phyloP scores from a whole-genome alignment of 2,888 invertebrate genomes.

The Lasioglossum morio region DNA sequence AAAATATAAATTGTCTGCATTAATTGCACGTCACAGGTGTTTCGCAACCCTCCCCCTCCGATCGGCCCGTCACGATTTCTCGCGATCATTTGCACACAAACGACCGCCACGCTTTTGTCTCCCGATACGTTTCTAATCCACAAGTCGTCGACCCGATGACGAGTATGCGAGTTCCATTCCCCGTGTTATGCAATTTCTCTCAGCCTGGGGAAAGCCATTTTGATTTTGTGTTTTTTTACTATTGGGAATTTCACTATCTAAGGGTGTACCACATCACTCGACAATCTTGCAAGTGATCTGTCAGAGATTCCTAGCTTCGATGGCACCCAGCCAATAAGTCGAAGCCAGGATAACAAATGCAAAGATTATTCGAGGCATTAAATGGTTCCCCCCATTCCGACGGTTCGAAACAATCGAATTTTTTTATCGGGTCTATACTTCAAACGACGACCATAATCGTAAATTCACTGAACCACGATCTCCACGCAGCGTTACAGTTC shows the following conservation, averaged over 20 bases:
- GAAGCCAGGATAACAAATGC: conserved; percentile 33
- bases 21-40: not conserved
- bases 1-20: not conserved
- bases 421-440: not conserved
- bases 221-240: not conserved
- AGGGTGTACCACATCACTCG: not conserved
- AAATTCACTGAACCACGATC: not conserved
- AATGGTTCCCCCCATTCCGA: not conserved
- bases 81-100: conserved; percentile 61
- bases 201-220: not conserved
- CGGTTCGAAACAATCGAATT: not conserved
- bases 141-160: not conserved
- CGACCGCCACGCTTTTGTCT: conserved; percentile 37
- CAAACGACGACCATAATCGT: not conserved
- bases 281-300: not conserved
- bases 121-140: conserved; percentile 49
- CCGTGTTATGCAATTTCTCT: not conserved
- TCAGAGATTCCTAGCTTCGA: conserved; percentile 29
- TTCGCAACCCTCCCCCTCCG: conserved; percentile 17
- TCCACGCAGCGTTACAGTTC: not conserved
- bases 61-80: conserved; percentile 40
- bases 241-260: not conserved
- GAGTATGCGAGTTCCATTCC: not conserved
- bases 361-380: conserved; percentile 49
- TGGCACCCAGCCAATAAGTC: conserved; percentile 15